These are phyloP conservation scores for Unio delphinus DNA, from an alignment of 2,888 invertebrate genomes.

Conservation along the genomic window DNA sequence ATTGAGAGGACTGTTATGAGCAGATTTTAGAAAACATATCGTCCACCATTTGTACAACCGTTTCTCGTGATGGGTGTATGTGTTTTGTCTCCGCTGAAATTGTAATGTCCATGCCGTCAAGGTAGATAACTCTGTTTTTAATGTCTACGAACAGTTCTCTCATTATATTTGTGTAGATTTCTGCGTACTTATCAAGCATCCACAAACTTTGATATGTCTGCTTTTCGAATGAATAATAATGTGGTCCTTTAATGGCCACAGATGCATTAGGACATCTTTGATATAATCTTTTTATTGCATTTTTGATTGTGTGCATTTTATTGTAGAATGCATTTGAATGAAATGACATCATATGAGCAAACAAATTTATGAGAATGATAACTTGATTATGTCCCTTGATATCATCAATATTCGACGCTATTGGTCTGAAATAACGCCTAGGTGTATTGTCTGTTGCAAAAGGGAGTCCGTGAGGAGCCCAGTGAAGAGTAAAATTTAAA, in stretches of 20 bases:
- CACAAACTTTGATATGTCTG: slow-evolving; percentile 19
- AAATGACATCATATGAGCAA: slow-evolving; percentile 21
- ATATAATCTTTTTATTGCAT: slow-evolving; percentile 11
- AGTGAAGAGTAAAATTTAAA: slow-evolving; percentile 19
- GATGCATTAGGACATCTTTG: slow-evolving; percentile 10
- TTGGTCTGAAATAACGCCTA: slow-evolving; percentile 22
- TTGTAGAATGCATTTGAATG: slow-evolving; percentile 25
- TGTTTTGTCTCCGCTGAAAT: slow-evolving; percentile 23
- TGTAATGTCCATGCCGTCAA: slow-evolving; percentile 26
- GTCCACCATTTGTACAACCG: slow-evolving; percentile 10
- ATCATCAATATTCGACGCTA: slow-evolving; percentile 14
- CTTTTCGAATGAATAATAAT: slow-evolving; percentile 26
- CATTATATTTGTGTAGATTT: slow-evolving; percentile 18
- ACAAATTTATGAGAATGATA: slow-evolving; percentile 11
- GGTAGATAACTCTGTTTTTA: slow-evolving; percentile 18
- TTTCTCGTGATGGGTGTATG: slow-evolving; percentile 19
- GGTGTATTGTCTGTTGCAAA: slow-evolving; percentile 25
- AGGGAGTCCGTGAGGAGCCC: slow-evolving; percentile 25
- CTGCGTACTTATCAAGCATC: slow-evolving; percentile 32
- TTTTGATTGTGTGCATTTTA: slow-evolving; percentile 14
- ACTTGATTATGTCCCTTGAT: slow-evolving; percentile 11
- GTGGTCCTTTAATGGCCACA: slow-evolving; percentile 28
- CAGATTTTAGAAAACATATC: slow-evolving; percentile 19
- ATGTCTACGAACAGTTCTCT: slow-evolving; percentile 16
- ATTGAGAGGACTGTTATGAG: not conserved